Base-by-base conservation (phyloP, 2,113 vertebrate species). In the Struthidea cinerea region DNA sequence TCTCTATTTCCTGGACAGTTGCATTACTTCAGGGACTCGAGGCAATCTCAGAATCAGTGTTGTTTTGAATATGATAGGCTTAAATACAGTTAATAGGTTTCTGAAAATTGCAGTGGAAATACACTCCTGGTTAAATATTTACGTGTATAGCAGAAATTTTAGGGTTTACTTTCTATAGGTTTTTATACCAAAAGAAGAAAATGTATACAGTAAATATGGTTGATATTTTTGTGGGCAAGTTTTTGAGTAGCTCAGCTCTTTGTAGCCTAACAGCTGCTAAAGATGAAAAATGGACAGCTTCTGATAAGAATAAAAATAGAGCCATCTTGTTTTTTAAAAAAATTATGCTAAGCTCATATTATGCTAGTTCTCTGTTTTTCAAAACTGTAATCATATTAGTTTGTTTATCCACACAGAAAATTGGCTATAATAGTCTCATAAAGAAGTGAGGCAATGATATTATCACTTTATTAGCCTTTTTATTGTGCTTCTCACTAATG, bases 381-480 rank as follows among this genome's bases (percentile, higher is more conserved):
- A 18, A 90, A 86, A 74, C 42, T 71, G 33, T 94, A 93, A 92
- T 96, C 60, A 30, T 74, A 74, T 94, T 97, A 89, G 56, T 84
- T 94, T 94, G 80, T 89, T 95, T 95, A 79, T 89, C 81, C 77
- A 89, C 65, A 95, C 69, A 85, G 87, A 89, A 94, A 91, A 96
- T 96, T 94, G 55, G 56, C 65, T 82, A 9, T 95, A 94, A 95
- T 94, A 57, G 65, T 75, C 84, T 94, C 91, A 91, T 84, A 84
- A 93, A 94, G 84, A 86, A 93, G 57, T 60, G 69, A 95, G 74
- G 53, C 77, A 95, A 95, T 95, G 52, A 84, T 94, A 71, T 94
- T 95, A 94, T 73, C 93, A 87, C 61, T 94, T 95, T 84, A 89
- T 95, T 96, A 95, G 75, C 24, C 49, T 79, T 83, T 87, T 90